Evolutionary conservation across 2,113 vertebrate genomes (phyloP), one percentile per base, ranked within the genome.

Genomic region (Microcebus ravelobensis): DNA sequence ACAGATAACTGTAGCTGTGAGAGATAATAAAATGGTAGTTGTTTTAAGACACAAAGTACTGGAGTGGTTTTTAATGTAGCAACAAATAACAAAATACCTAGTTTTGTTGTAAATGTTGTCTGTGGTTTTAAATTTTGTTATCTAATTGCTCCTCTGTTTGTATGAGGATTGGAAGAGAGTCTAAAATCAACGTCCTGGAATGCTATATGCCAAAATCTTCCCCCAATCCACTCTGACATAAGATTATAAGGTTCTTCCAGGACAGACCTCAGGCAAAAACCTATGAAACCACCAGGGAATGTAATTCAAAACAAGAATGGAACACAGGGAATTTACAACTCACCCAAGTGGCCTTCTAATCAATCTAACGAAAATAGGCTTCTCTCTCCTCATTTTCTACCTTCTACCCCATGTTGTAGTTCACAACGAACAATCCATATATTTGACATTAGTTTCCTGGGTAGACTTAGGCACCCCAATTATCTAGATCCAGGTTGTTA

Each of bases 161-260:
- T 59, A 31, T 59, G 11, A 57, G 42, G 42, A 71, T 79, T 89
- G 79, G 23, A n/a, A 94, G 79, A 92, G 48, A 50, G 57, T 59
- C 67, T 95, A 71, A 94, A 84, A 70, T 8, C 55, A 93, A 94
- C 20, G 17, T 79, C 20, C 55, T 87, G 3, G 91, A 81, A 76
- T 5, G 36, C 3, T 15, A 27, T 87, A 29, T 1, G 36, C 42
- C 34, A 48, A 81, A 92, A 63, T 55, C 25, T 89, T 92, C 79
- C 91, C 86, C 89, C 57, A 93, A 91, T 81, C 48, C 12, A 23
- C n/a, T 82, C 36, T 93, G 34, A 79, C 36, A 80, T 94, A 89
- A 96, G 89, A 96, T 96, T 96, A 96, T 92, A 96, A 90, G 65
- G 6, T 94, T 95, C 57, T 20, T 73, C 18, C 80, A 91, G 11